Evolutionary conservation across 1,140 invertebrate genomes (phyloP).

Genomic region (Temnothorax nylanderi): DNA sequence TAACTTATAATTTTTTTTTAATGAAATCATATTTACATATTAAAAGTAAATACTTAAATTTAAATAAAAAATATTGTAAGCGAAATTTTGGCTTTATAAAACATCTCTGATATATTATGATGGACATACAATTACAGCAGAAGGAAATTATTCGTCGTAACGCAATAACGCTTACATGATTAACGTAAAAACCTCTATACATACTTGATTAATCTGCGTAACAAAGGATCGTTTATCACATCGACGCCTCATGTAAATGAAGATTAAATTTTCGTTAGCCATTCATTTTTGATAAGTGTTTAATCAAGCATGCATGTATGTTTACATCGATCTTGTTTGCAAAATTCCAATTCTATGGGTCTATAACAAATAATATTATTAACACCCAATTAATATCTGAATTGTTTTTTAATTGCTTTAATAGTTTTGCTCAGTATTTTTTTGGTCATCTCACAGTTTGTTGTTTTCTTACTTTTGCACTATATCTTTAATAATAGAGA

Average conservation of each 20-base stretch:
- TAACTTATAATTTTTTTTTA: not conserved
- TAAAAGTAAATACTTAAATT: not conserved
- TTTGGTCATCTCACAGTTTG: not conserved
- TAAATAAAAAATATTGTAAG: not conserved
- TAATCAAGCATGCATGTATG: slow-evolving; percentile 26
- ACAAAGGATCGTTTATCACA: slow-evolving; percentile 72
- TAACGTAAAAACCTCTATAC: slow-evolving; percentile 49
- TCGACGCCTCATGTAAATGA: slow-evolving; percentile 68
- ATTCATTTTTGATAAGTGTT: slow-evolving; percentile 29
- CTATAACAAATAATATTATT: not conserved
- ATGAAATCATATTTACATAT: not conserved
- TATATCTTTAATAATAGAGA: not conserved
- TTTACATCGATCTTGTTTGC: slow-evolving; percentile 30
- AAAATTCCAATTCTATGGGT: not conserved
- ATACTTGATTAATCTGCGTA: slow-evolving; percentile 68
- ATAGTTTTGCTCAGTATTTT: not conserved
- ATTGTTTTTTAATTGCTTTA: not conserved
- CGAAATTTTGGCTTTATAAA: not conserved
- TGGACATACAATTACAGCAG: not conserved
- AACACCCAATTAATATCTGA: not conserved
- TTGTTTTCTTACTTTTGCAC: not conserved
- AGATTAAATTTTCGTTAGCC: slow-evolving; percentile 69
- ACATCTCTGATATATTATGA: not conserved
- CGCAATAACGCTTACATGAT: not conserved
- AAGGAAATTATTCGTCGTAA: slow-evolving; percentile 40